phyloP scores from a whole-genome alignment of 2,797 vertebrate genomes.

The Schizothorax lantsangensis region DNA sequence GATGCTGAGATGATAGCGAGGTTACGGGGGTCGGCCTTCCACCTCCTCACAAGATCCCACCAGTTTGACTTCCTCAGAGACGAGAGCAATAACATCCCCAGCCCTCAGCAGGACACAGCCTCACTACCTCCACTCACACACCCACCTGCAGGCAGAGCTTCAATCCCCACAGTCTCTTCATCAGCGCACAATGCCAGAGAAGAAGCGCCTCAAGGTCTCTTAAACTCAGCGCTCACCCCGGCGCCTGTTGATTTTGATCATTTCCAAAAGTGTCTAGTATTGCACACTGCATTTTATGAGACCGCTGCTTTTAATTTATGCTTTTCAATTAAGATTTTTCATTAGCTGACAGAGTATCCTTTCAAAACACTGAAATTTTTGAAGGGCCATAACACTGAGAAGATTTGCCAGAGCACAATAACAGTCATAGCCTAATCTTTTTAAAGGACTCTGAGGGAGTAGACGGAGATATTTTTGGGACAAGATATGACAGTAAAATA shows the following conservation, averaged over 20 bases:
- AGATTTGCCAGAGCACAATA: conserved; percentile 26
- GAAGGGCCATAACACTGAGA: conserved; percentile 1
- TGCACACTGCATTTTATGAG: neutral
- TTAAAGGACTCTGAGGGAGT: conserved; percentile 31
- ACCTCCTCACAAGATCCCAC: conserved; percentile 75
- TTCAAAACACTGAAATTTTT: conserved; percentile 27
- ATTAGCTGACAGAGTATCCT: conserved; percentile 13
- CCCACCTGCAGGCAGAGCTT: conserved; percentile 50
- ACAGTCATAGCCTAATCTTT: neutral
- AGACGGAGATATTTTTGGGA: conserved; percentile 38
- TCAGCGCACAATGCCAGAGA: conserved; percentile 17
- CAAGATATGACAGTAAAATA: conserved; percentile 27
- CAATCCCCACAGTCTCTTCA: conserved; percentile 51
- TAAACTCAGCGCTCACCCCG: conserved; percentile 6
- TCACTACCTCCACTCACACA: conserved; percentile 42
- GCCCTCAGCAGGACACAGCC: conserved; percentile 42
- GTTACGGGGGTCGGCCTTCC: conserved; percentile 70
- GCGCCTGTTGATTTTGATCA: conserved; percentile 25
- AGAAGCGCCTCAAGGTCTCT: conserved; percentile 33
- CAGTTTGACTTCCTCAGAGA: conserved; percentile 66
- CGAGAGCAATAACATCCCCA: conserved; percentile 48
- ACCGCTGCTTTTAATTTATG: conserved; percentile 16
- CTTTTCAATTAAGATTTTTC: conserved; percentile 13
- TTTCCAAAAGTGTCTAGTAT: neutral
- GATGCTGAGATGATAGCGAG: conserved; percentile 61